phyloP scores from a whole-genome alignment of 1,140 invertebrate species.

The Solenopsis fugax region DNA sequence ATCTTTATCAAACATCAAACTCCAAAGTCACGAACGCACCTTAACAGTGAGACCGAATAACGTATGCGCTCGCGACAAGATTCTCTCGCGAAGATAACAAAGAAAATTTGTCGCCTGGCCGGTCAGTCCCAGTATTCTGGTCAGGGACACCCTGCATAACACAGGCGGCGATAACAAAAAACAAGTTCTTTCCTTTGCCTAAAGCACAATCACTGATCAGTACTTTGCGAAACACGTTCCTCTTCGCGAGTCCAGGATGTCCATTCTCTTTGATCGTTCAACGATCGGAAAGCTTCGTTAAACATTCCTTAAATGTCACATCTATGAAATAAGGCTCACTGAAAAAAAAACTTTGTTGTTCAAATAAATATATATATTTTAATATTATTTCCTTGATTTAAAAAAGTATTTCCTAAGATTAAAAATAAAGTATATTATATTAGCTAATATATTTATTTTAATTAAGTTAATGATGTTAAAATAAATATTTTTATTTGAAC shows the following conservation, averaged over 20 bases:
- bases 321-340: background rate
- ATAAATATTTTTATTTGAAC: too few relatives aligned
- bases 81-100: conserved; percentile 74
- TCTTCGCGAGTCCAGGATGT: background rate
- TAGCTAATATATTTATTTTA: too few relatives aligned
- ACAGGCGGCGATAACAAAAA: conserved; percentile 71
- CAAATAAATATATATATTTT: too few relatives aligned
- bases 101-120: conserved; percentile 75
- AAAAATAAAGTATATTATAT: too few relatives aligned
- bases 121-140: conserved; percentile 72
- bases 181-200: conserved; percentile 70
- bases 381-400: too few relatives aligned
- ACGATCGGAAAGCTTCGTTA: conserved; percentile 1
- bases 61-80: conserved; percentile 73
- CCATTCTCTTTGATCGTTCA: conserved; percentile 6
- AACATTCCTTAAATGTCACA: background rate
- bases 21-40: conserved; percentile 57
- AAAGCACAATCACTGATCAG: conserved; percentile 46
- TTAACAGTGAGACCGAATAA: conserved; percentile 61
- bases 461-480: too few relatives aligned
- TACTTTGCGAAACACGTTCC: conserved; percentile 23
- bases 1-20: background rate
- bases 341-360: too few relatives aligned
- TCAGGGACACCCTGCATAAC: conserved; percentile 71
- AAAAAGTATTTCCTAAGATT: too few relatives aligned